Evolutionary conservation across 2,888 invertebrate species (phyloP), one percentile per base, ranked within the genome.

Genomic region (Pachycephus smyrnensis): DNA sequence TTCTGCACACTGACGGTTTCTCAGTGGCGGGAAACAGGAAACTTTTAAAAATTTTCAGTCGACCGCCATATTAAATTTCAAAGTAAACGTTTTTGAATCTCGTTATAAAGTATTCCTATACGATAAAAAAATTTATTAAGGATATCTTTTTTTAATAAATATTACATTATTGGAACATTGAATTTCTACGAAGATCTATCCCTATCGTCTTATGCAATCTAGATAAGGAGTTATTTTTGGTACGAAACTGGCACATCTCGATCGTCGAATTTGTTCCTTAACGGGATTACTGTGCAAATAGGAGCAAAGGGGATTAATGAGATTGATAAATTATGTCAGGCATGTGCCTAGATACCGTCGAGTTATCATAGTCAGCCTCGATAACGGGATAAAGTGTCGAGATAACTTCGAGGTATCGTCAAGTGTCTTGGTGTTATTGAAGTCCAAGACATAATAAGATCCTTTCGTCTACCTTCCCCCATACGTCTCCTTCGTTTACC

Each of bases 361-460:
- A 9, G 55, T 55, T 55, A 55, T 55, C 55, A 9, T 23, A 55
- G 55, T 55, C 55, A 55, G 55, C 55, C 55, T 74, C 12, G 32
- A 74, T 74, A 35, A 35, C 12, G 36, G 37, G 33, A 36, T 33
- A 74, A 23, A 33, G 74, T 74, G 23, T 74, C 74, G 36, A 33
- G 74, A 74, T 74, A 74, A 74, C 32, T 4, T 40, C 1, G 30
- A 73, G 30, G n/a, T 73, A 74, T 76, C 15, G 40, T 69, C 68
- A 33, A 32, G 40, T 37, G 71, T 30, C 71, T 15, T 30, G 35
- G 36, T 69, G 37, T 73, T 76, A 76, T 73, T 35, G 31, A 33
- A 76, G 33, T 68, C 37, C 36, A 35, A 78, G 78, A 76, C 78
- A 76, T 12, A 78, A 78, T 78, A 78, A 36, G 73, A 75, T 30